phyloP scores from a whole-genome alignment of 2,888 invertebrate species.

The Tiliacea aurago region DNA sequence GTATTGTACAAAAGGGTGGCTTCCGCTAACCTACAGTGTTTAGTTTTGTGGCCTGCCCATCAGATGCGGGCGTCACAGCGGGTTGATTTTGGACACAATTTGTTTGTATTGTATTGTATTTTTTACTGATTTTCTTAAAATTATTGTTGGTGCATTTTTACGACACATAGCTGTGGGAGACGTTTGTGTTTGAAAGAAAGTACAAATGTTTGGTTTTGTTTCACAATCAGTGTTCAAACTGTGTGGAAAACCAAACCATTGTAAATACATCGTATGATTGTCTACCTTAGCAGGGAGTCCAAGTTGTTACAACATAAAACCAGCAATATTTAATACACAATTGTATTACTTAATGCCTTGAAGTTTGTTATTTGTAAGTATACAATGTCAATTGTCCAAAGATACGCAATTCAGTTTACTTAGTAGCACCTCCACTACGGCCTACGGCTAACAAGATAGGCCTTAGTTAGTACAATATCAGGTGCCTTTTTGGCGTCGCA shows the following conservation, averaged over 20 bases:
- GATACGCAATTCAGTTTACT: not conserved
- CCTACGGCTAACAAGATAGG: not conserved
- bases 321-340: slow-evolving; percentile 3
- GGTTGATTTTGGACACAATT: slow-evolving; percentile 67
- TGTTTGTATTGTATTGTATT: slow-evolving; percentile 58
- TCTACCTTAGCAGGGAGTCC: slow-evolving; percentile 13
- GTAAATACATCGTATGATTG: slow-evolving; percentile 20
- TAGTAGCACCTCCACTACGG: not conserved
- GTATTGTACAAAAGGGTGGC: slow-evolving; percentile 80
- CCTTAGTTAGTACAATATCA: not conserved
- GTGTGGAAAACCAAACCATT: slow-evolving; percentile 26
- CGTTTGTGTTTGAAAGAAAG: slow-evolving; percentile 54
- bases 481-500: too few relatives aligned
- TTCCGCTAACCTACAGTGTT: slow-evolving; percentile 80
- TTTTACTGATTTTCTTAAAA: slow-evolving; percentile 49
- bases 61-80: slow-evolving; percentile 77
- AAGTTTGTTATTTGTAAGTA: not conserved
- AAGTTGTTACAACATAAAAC: not conserved
- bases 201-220: slow-evolving; percentile 57
- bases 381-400: not conserved
- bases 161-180: slow-evolving; percentile 41
- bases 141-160: slow-evolving; percentile 56
- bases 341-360: not conserved
- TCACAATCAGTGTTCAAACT: slow-evolving; percentile 32
- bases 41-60: slow-evolving; percentile 76